These are phyloP conservation scores for Prinia subflava DNA, from an alignment of 2,113 vertebrate species.

Conservation along the genomic window DNA sequence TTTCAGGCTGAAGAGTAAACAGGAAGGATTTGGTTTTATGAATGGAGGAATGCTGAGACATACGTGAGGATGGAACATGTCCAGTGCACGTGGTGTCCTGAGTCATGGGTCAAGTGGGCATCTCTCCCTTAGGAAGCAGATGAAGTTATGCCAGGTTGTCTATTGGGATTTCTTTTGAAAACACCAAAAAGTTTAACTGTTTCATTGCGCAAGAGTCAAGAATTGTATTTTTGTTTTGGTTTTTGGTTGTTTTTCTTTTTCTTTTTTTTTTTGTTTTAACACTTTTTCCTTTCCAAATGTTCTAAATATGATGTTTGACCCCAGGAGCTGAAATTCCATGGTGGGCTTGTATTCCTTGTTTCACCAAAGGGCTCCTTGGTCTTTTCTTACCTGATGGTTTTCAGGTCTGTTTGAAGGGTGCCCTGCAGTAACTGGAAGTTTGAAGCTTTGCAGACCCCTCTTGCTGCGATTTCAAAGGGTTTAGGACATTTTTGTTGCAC, in stretches of 20 bases:
- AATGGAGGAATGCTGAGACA: slow-evolving; percentile 52
- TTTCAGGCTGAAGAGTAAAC: slow-evolving; percentile 72
- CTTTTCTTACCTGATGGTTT: slow-evolving; percentile 5
- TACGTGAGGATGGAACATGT: slow-evolving; percentile 26
- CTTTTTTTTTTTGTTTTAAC: slow-evolving; percentile 42
- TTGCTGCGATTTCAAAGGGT: slow-evolving; percentile 37
- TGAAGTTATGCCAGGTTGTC: slow-evolving; percentile 55
- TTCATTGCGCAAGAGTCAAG: slow-evolving; percentile 46
- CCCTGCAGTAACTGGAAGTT: slow-evolving; percentile 60
- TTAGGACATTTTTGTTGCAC: slow-evolving; percentile 61
- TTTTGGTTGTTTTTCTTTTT: not conserved
- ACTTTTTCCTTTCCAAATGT: slow-evolving; percentile 49
- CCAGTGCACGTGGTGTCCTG: slow-evolving; percentile 32
- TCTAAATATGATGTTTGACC: slow-evolving; percentile 61
- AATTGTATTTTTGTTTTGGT: slow-evolving; percentile 12
- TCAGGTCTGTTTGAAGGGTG: slow-evolving; percentile 18
- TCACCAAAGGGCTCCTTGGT: slow-evolving; percentile 49
- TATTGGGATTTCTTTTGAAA: slow-evolving; percentile 65
- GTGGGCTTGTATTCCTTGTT: not conserved
- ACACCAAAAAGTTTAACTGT: slow-evolving; percentile 70
- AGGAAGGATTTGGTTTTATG: slow-evolving; percentile 61
- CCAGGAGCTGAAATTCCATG: slow-evolving; percentile 11
- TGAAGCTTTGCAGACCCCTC: slow-evolving; percentile 30
- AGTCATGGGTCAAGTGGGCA: slow-evolving; percentile 33
- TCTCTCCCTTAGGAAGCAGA: slow-evolving; percentile 52